Conservation (phyloP, 2,888 invertebrate genomes). For the Drosophila greeni region DNA sequence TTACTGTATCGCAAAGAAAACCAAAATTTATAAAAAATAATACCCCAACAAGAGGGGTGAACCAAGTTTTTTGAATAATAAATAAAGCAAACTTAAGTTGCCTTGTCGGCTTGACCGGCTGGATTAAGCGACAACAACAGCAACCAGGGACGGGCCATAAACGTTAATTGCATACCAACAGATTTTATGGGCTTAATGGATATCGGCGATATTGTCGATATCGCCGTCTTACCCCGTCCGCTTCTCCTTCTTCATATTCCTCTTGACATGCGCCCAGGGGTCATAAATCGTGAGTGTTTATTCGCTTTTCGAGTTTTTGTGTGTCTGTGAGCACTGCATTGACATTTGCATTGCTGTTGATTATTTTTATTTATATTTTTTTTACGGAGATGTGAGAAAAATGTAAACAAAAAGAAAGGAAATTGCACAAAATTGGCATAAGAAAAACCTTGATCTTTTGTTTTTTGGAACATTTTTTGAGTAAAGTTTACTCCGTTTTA, state of each 20-base stretch:
- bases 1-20: neutral
- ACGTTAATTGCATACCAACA: constrained; percentile 73
- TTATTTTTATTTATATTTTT: constrained; percentile 36
- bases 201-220: constrained; percentile 68
- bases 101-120: constrained; percentile 67
- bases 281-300: constrained; percentile 59
- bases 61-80: constrained; percentile 59
- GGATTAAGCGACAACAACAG: constrained; percentile 59
- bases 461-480: neutral
- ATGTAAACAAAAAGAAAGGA: constrained; percentile 5
- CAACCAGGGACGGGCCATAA: constrained; percentile 58
- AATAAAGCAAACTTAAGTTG: constrained; percentile 66
- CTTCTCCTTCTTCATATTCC: constrained; percentile 6
- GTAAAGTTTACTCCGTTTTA: neutral
- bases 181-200: constrained; percentile 76
- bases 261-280: constrained; percentile 48
- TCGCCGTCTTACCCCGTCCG: constrained; percentile 47
- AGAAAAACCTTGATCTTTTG: neutral
- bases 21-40: neutral
- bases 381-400: constrained; percentile 15
- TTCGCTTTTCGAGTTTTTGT: constrained; percentile 9
- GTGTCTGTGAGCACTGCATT: constrained; percentile 41
- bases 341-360: constrained; percentile 57
- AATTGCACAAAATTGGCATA: constrained; percentile 14
- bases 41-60: neutral